These are phyloP conservation scores for Argyrosomus japonicus DNA, from an alignment of 2,113 vertebrate species.

Conservation along the genomic window DNA sequence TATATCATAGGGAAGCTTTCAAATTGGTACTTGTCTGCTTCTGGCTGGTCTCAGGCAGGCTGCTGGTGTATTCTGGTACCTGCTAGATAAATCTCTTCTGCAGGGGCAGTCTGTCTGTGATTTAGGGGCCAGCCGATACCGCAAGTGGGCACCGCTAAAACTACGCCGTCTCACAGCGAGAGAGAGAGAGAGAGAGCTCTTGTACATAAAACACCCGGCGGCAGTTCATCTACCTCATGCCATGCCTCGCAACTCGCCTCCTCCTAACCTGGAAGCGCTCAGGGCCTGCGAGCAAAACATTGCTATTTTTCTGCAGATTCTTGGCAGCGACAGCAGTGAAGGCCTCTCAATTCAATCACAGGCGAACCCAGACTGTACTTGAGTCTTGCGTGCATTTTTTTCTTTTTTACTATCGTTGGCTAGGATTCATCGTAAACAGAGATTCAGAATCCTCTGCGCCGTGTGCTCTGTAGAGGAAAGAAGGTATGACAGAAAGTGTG, in stretches of 20 bases:
- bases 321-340: constrained; percentile 54
- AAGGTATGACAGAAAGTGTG: constrained; percentile 45
- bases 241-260: constrained; percentile 6
- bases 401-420: constrained; percentile 66
- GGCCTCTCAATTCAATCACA: constrained; percentile 47
- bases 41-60: constrained; percentile 47
- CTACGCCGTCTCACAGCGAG: too few relatives aligned
- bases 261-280: constrained; percentile 47
- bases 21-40: constrained; percentile 75
- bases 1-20: constrained; percentile 67
- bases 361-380: constrained; percentile 39
- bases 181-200: too few relatives aligned
- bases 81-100: constrained; percentile 61
- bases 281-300: constrained; percentile 52
- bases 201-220: not conserved
- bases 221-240: constrained; percentile 25
- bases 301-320: constrained; percentile 59
- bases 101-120: constrained; percentile 55
- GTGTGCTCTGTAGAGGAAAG: constrained; percentile 22
- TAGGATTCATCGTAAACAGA: constrained; percentile 59
- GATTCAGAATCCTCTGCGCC: constrained; percentile 38
- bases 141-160: constrained; percentile 42
- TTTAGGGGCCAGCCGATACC: constrained; percentile 50
- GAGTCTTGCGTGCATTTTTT: constrained; percentile 32
- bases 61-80: constrained; percentile 61